phyloP scores from a whole-genome alignment of 2,113 vertebrate species.

The Promerops cafer region DNA sequence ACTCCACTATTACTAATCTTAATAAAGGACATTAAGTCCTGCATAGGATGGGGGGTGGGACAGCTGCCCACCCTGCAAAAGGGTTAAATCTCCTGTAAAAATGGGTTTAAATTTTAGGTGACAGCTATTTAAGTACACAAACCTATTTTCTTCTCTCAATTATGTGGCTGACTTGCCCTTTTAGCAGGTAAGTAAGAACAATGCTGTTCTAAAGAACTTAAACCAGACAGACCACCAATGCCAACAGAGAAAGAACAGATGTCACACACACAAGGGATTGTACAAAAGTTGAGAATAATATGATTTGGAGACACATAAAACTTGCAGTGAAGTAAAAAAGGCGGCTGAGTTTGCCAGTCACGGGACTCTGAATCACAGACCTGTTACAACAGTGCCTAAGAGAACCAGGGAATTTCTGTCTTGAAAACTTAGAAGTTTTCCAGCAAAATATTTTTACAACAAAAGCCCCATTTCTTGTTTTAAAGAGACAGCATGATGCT shows the following conservation, averaged over 20 bases:
- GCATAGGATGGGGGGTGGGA: accelerated
- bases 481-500: not conserved
- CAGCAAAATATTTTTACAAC: not conserved
- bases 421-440: not conserved
- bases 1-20: not conserved
- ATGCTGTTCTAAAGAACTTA: not conserved
- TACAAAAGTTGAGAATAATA: not conserved
- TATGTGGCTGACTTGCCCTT: not conserved
- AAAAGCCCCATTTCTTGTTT: not conserved
- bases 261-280: not conserved
- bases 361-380: not conserved
- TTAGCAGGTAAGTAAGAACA: not conserved
- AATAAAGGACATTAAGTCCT: not conserved
- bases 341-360: not conserved
- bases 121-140: not conserved
- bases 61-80: not conserved
- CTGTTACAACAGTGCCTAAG: not conserved
- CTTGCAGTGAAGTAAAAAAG: not conserved
- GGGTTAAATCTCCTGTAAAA: not conserved
- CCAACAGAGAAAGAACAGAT: not conserved
- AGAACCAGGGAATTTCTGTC: not conserved
- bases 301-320: not conserved
- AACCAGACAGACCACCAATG: not conserved
- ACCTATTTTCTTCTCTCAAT: not conserved
- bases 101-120: not conserved